Evolutionary conservation across 2,888 invertebrate genomes (phyloP), one percentile per base, ranked within the genome.

Genomic region (Sinelater perroti): DNA sequence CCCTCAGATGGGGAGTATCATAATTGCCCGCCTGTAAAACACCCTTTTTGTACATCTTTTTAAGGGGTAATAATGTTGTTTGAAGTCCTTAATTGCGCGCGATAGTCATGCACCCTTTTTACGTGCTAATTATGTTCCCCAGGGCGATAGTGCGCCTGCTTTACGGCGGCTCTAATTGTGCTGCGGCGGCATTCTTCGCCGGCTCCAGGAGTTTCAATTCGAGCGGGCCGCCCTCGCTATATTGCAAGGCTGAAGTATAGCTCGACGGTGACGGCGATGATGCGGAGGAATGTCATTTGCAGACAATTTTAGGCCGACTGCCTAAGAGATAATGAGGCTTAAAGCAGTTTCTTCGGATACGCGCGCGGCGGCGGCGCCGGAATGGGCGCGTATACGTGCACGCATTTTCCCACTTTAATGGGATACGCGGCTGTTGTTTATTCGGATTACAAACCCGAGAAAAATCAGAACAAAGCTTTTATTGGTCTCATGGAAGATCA

Each of bases 11-110:
- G n/a, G n/a, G 44, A 44, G 42, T 56, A 49, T 55, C 49, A 50
- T 56, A 56, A 56, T 56, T 56, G 44, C 49, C 35, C 11, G 56
- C 49, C 44, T 50, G 40, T 56, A 56, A 56, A 59, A 59, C 49
- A 44, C 51, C 50, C 51, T 51, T 51, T 56, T 56, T 45, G 38
- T 51, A 45, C 45, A 52, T 51, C 53, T 53, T 59, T 59, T 59
- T 57, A 54, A 33, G 30, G 59, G 40, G 59, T 54, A 54, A 49
- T 54, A 59, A 54, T 44, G 44, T 59, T 59, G 56, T 42, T 56
- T 46, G 46, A 51, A 51, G 38, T 21, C 44, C 46, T 60, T 60
- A 60, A 60, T 60, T 60, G 52, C 47, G 31, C 57, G 52, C 40
- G 51, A 26, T 56, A 50, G 44, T 56, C 49, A 30, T 44, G 44